Evolutionary conservation across 2,888 invertebrate species (phyloP).

Genomic region (Acanthococcus lagerstroemiae): DNA sequence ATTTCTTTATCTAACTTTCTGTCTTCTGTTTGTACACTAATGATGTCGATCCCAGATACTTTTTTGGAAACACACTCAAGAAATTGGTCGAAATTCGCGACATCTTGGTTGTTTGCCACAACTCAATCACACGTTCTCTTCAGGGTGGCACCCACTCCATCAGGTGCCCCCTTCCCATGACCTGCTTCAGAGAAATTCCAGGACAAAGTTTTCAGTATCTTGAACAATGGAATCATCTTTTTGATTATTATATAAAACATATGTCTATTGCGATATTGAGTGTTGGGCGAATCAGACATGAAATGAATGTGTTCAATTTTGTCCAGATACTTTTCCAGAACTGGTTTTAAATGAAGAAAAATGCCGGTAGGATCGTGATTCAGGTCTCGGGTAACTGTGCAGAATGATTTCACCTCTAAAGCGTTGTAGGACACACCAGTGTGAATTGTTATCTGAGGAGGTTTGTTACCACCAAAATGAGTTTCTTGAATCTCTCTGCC

Average conservation of each 20-base stretch:
- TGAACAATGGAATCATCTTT: slow-evolving; percentile 31
- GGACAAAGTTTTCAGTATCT: not conserved
- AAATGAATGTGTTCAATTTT: slow-evolving; percentile 38
- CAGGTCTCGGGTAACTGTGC: slow-evolving; percentile 39
- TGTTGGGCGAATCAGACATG: slow-evolving; percentile 40
- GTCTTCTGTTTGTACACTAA: no score
- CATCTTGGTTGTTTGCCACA: slow-evolving; percentile 32
- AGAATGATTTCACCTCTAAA: slow-evolving; percentile 35
- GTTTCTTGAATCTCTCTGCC: no score
- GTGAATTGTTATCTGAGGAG: slow-evolving; percentile 26
- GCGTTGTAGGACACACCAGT: slow-evolving; percentile 19
- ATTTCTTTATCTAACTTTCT: no score
- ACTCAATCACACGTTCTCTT: slow-evolving; percentile 38
- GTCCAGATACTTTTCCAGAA: slow-evolving; percentile 34
- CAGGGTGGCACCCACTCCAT: slow-evolving; percentile 39
- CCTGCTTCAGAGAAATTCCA: slow-evolving; percentile 40
- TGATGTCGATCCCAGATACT: no score
- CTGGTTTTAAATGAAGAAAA: slow-evolving; percentile 41
- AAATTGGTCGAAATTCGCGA: not conserved
- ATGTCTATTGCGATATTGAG: slow-evolving; percentile 40
- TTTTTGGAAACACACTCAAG: no score
- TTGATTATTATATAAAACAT: slow-evolving; percentile 40
- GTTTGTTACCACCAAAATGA: no score
- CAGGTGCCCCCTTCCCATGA: slow-evolving; percentile 40
- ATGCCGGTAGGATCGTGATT: slow-evolving; percentile 41